Percentiles rank a stretch among this genome's conserved stretches.
Evolutionary conservation across 2,113 vertebrate genomes (phyloP).

Genomic region (Eolophus roseicapilla): DNA sequence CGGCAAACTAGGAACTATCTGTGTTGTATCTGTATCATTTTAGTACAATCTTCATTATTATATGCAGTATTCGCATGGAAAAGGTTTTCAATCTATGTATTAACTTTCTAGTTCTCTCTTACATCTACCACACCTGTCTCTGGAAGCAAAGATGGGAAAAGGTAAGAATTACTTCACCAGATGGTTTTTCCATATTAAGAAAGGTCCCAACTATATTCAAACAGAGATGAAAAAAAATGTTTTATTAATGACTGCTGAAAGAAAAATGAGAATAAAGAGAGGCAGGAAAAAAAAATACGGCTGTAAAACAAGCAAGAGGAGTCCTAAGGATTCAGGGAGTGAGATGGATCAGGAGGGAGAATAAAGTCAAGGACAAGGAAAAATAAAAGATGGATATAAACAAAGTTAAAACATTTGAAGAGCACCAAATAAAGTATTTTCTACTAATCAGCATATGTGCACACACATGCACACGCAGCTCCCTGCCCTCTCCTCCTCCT

Average conservation of each 20-base stretch:
- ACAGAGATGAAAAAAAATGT: background rate
- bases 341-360: background rate
- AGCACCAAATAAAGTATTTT: background rate
- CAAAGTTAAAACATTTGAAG: too few relatives aligned
- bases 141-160: background rate
- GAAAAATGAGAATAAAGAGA: background rate
- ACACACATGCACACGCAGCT: background rate
- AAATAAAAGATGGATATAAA: background rate
- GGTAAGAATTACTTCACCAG: background rate
- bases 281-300: background rate
- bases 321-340: background rate
- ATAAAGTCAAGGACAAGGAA: background rate
- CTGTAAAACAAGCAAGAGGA: background rate
- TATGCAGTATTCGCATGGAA: background rate
- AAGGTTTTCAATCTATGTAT: background rate
- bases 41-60: background rate
- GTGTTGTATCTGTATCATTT: accelerated
- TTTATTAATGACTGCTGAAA: background rate
- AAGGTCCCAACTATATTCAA: background rate
- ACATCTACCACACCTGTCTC: background rate
- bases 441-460: background rate
- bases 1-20: background rate
- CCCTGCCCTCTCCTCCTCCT: background rate
- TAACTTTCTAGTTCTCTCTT: background rate
- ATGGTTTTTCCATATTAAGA: background rate